Conservation (phyloP, 2,797 vertebrate genomes). For the Dryobates pubescens region DNA sequence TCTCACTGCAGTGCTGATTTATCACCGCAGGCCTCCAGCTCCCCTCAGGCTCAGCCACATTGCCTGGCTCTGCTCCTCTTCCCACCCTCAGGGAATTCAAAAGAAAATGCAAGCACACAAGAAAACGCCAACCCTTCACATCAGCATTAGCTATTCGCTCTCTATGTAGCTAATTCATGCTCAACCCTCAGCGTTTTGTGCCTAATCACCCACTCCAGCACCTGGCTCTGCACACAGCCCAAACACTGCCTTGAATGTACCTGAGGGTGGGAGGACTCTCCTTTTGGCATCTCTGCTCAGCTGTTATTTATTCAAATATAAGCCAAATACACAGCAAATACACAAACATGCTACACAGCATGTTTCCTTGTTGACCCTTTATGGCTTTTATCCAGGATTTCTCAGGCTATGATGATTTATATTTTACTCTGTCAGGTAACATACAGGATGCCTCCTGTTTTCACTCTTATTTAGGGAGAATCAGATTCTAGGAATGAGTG, state of each 20-base stretch:
- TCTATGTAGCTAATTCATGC: neutral
- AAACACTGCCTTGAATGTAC: neutral
- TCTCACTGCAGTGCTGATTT: neutral
- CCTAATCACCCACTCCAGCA: neutral
- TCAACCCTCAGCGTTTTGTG: neutral
- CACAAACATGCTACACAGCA: neutral
- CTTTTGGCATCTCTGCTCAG: slow-evolving; percentile 46
- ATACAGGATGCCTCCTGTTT: neutral
- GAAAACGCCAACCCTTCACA: neutral
- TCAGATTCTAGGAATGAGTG: slow-evolving; percentile 5
- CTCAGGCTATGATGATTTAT: neutral
- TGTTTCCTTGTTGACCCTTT: slow-evolving; percentile 30
- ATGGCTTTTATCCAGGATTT: slow-evolving; percentile 11
- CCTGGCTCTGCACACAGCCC: neutral
- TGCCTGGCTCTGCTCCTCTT: neutral
- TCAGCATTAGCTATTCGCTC: neutral
- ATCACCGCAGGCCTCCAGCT: neutral
- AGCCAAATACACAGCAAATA: slow-evolving; percentile 4
- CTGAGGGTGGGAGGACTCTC: neutral
- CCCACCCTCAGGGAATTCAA: neutral
- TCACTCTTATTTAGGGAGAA: slow-evolving; percentile 4
- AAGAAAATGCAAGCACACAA: neutral
- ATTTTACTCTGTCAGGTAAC: slow-evolving; percentile 5
- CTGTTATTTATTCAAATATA: slow-evolving; percentile 58
- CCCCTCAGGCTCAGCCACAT: neutral